Evolutionary conservation across 2,888 invertebrate species (phyloP).

Genomic region (Apantesis nais): DNA sequence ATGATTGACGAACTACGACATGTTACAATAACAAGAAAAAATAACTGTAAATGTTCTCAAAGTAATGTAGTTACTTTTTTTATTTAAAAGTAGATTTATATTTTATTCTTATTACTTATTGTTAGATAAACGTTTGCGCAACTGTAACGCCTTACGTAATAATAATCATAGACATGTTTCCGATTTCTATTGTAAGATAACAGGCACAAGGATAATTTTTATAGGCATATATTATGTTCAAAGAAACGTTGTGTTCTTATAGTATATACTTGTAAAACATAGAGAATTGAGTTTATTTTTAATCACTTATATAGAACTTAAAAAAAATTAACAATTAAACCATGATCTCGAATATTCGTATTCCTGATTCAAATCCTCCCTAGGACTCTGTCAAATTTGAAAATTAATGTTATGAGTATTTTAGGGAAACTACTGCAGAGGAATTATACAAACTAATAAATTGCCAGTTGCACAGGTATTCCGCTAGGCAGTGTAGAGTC

Average conservation of each 20-base stretch:
- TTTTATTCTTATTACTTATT: no score
- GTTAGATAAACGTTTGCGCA: no score
- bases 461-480: slow-evolving; percentile 6
- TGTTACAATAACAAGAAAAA: no score
- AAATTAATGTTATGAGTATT: not conserved
- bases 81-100: no score
- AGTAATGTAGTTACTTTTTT: no score
- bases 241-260: no score
- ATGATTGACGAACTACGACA: no score
- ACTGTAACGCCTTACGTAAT: not conserved
- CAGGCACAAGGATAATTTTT: no score
- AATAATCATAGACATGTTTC: not conserved
- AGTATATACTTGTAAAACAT: not conserved
- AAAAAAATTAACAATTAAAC: not conserved
- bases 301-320: not conserved
- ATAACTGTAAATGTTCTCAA: no score
- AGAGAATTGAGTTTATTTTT: not conserved
- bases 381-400: not conserved
- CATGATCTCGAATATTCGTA: not conserved
- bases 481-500: slow-evolving; percentile 23
- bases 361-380: not conserved
- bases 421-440: no score
- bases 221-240: no score
- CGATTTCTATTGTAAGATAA: not conserved
- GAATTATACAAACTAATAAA: slow-evolving; percentile 4